phyloP scores from a whole-genome alignment of 92 coral and sea anemone species.

The Epizoanthus stellaris region DNA sequence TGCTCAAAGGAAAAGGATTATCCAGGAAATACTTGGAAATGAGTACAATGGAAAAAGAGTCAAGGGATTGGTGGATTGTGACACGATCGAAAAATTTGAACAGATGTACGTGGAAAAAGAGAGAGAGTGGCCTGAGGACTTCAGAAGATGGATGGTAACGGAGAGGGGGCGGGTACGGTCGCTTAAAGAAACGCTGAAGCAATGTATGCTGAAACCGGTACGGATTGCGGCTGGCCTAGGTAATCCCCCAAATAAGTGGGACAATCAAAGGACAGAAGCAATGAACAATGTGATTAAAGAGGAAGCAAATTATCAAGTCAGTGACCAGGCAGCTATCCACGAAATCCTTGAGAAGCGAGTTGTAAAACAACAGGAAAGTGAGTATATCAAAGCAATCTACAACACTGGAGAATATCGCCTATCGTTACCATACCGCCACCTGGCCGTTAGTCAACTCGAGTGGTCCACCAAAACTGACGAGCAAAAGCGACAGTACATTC shows the following conservation, averaged over 20 bases:
- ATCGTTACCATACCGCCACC: conserved; percentile 25
- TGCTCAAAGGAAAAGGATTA: conserved; percentile 33
- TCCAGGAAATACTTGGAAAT: conserved; percentile 43
- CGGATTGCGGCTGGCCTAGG: conserved; percentile 73
- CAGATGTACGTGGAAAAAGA: conserved; percentile 41
- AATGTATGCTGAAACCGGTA: conserved; percentile 67
- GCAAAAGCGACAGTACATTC: conserved; percentile 13
- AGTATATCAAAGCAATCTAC: conserved; percentile 65
- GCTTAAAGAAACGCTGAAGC: conserved; percentile 57
- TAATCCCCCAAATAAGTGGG: conserved; percentile 61
- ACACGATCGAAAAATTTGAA: conserved; percentile 47
- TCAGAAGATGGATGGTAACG: conserved; percentile 31
- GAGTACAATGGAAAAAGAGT: conserved; percentile 33
- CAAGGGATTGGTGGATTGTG: conserved; percentile 57
- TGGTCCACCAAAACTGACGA: conserved; percentile 25
- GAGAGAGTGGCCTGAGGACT: conserved; percentile 56
- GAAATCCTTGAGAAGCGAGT: conserved; percentile 68
- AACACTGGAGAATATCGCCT: conserved; percentile 47
- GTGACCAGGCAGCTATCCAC: conserved; percentile 56
- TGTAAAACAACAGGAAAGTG: conserved; percentile 62
- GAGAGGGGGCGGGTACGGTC: conserved; percentile 52
- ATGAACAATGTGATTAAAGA: conserved; percentile 61
- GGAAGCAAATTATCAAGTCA: conserved; percentile 45
- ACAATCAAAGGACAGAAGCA: conserved; percentile 43
- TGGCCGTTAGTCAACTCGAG: conserved; percentile 13